Base-by-base conservation (phyloP, 2,888 invertebrate genomes). In the Lithophane semibrunnea region DNA sequence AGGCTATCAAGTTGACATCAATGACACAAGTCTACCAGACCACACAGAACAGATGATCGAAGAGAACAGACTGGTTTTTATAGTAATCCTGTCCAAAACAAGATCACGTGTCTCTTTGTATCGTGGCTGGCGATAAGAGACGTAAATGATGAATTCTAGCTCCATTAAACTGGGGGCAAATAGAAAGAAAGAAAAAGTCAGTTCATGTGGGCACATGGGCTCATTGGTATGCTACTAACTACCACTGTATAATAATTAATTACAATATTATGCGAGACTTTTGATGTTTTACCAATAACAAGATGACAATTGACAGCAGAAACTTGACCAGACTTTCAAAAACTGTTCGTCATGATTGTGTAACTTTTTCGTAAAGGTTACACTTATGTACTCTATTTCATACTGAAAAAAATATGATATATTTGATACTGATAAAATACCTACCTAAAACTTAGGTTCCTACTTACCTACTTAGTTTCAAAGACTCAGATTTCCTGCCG, bases 361-460 rank as follows among this genome's bases (percentile, higher is more conserved):
- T n/a, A 56, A 74, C 37, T 56, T 58, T 61, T 74, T 75, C 54
- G 13, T 66, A 61, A 81, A 79, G 66, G 74, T 80, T 37, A 37
- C 37, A 29, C 29, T 29, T 37, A 5, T 37, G 37, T 37, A 37
- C 37, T 37, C 37, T 37, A 37, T 37, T 37, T 37, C 37, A 37
- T 37, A 37, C 37, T 4, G 37, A 29, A 29, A 29, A 29, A 29
- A 29, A 29, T 29, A 29, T 29, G 29, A 29, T 29, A 29, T 29
- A 29, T 29, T 29, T 29, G 29, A 29, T 29, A 29, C 29, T 29
- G 29, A 29, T 29, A 29, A 29, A 29, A 29, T 29, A 29, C 29
- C 29, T 29, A 29, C 4, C 37, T 37, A 37, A 37, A 37, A 37
- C 37, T 37, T 54, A 44, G 49, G 44, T 73, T 12, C 8, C 7